Evolutionary conservation across 2,888 invertebrate genomes (phyloP), one percentile per base, ranked within the genome.

Genomic region (Catocala fraxini): DNA sequence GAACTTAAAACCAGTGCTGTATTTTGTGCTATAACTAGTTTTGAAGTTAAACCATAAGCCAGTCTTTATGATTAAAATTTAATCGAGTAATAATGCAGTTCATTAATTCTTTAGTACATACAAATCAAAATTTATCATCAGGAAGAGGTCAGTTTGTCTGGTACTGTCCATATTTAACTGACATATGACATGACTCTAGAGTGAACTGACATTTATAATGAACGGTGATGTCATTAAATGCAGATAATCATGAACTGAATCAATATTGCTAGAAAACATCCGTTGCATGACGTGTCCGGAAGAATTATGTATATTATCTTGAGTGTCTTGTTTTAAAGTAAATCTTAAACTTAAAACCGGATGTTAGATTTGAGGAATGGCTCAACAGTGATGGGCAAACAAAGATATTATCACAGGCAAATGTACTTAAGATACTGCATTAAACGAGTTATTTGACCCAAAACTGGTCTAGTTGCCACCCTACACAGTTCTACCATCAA

Each of bases 401-500:
- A 35, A 11, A 33, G 25, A 25, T 47, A 25, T 47, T 11, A 25
- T 33, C 11, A 47, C 47, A 11, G 10, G 5, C n/a, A 34, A 34
- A 48, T 6, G 9, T n/a, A 48, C 6, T 12, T 6, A 42, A 49
- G 13, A 33, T 34, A 42, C 3, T 47, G 15, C 49, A 45, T 34
- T 60, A 70, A 68, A 74, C 41, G 58, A 46, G 63, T 66, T 46
- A 56, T 65, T 59, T 63, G 60, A 71, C 49, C 62, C 46, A 68
- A 68, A 59, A 49, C 75, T 61, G 55, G 56, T 59, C 62, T 68
- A 66, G 75, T 77, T 75, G 70, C 65, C 69, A 77, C 78, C 72
- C 73, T 70, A 75, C 68, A 66, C 65, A 53, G 63, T 70, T 70
- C 71, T 55, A 71, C 78, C 69, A 77, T 75, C 66, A 66, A 70